Evolutionary conservation across 2,113 vertebrate genomes (phyloP).

Genomic region (Nibea coibor): DNA sequence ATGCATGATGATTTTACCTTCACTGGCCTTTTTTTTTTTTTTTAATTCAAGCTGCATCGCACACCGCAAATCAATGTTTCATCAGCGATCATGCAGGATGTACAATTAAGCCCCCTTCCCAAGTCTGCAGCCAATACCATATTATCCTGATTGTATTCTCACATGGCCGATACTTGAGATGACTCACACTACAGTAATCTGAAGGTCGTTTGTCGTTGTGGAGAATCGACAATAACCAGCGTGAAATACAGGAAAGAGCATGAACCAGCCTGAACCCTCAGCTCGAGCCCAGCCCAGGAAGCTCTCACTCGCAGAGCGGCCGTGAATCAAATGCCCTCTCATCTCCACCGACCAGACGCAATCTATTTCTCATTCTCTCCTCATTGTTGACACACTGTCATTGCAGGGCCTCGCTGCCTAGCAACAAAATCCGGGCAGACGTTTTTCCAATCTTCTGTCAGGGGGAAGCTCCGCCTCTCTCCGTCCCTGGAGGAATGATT

Average conservation of each 20-base stretch:
- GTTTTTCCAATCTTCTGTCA: constrained; percentile 67
- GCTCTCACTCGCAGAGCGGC: not conserved
- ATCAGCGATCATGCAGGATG: not conserved
- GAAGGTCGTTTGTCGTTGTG: constrained; percentile 30
- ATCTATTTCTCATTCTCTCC: constrained; percentile 72
- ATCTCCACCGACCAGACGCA: constrained; percentile 47
- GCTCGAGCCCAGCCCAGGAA: not conserved
- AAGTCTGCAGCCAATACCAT: not conserved
- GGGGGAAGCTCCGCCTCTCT: constrained; percentile 46
- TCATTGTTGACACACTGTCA: constrained; percentile 76
- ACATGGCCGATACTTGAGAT: not conserved
- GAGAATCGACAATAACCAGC: not conserved
- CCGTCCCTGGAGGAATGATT: constrained; percentile 64
- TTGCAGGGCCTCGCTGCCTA: constrained; percentile 65
- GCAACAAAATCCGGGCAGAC: constrained; percentile 67
- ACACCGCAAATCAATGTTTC: constrained; percentile 8
- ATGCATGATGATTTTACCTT: no score
- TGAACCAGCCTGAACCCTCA: not conserved
- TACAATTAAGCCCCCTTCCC: not conserved
- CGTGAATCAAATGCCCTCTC: constrained; percentile 47
- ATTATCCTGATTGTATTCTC: constrained; percentile 11
- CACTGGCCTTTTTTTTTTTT: no score
- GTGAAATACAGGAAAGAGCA: constrained; percentile 17
- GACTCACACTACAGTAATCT: constrained; percentile 21
- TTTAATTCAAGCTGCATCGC: not conserved